phyloP scores from a whole-genome alignment of 2,797 vertebrate species.

The Malacoraja senta region DNA sequence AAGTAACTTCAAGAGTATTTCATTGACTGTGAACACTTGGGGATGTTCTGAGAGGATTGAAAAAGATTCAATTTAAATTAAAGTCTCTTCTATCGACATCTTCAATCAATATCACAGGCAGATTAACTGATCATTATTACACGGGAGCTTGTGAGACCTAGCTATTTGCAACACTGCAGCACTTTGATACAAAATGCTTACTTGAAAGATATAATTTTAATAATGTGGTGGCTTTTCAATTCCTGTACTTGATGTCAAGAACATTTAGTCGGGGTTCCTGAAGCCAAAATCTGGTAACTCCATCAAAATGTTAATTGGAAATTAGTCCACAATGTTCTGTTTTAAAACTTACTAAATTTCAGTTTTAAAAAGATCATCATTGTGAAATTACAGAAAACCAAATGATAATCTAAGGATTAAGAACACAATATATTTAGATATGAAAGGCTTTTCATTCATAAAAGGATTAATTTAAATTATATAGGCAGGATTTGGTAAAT shows the following conservation, averaged over 20 bases:
- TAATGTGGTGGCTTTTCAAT: background rate
- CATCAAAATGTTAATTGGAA: background rate
- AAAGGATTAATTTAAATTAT: background rate
- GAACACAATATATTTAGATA: background rate
- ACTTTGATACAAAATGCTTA: background rate
- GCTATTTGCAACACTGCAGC: background rate
- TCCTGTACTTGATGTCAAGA: background rate
- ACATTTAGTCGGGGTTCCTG: background rate
- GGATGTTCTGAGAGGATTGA: too few relatives aligned
- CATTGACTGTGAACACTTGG: too few relatives aligned
- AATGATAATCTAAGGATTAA: background rate
- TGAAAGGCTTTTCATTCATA: background rate
- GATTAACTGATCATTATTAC: background rate
- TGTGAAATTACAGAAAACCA: background rate
- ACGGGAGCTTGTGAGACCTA: background rate
- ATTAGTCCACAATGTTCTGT: background rate
- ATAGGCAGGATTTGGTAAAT: background rate
- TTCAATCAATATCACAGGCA: background rate
- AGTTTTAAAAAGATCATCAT: background rate
- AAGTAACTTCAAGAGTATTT: too few relatives aligned
- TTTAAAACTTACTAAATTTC: background rate
- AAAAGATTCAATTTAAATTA: too few relatives aligned
- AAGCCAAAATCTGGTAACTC: background rate
- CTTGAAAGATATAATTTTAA: background rate
- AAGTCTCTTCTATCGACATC: too few relatives aligned